Base-by-base conservation (phyloP, 2,888 invertebrate species). In the Glaucopsyche alexis region DNA sequence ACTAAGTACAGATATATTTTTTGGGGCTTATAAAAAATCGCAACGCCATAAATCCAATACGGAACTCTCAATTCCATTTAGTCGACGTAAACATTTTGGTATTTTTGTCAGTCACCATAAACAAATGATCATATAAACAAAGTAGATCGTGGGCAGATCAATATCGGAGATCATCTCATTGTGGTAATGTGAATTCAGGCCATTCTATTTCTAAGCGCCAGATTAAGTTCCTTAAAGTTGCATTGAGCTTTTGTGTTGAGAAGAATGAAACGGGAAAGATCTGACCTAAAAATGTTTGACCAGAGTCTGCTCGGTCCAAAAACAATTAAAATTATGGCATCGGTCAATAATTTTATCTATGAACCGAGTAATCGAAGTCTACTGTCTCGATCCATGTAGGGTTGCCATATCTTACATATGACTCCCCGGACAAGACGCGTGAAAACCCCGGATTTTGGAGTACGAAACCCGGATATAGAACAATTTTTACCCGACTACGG, bases 61-160 rank as follows among this genome's bases (percentile, higher is more conserved):
- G 29, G 13, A 13, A 60, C 11, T 13, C 60, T 13, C n/a, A 38
- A 38, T 60, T 60, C 7, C 14, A 60, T 38, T 60, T 7, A 29
- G 13, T 60, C 29, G 13, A 29, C 29, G 60, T 60, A 60, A 60
- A 60, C 13, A 55, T 60, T 38, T 13, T 16, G 60, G 13, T 60
- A 60, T 60, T 60, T 60, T 60, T 60, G 60, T 60, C 60, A 60
- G 60, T 9, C 55, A 60, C 29, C 14, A 14, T 38, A 60, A 55
- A 55, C 55, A 55, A 29, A 60, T 29, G 38, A 29, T 13, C 7
- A 55, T 55, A 7, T 60, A 60, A 60, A 60, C 29, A 29, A 11
- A 16, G 7, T 38, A 60, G 29, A 60, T 60, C 60, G 29, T 38
- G 29, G 29, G 60, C 19, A 60, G 29, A 60, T 14, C 29, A 14